These are phyloP conservation scores for Acanthisitta chloris DNA, from an alignment of 2,113 vertebrate genomes.

Conservation along the genomic window DNA sequence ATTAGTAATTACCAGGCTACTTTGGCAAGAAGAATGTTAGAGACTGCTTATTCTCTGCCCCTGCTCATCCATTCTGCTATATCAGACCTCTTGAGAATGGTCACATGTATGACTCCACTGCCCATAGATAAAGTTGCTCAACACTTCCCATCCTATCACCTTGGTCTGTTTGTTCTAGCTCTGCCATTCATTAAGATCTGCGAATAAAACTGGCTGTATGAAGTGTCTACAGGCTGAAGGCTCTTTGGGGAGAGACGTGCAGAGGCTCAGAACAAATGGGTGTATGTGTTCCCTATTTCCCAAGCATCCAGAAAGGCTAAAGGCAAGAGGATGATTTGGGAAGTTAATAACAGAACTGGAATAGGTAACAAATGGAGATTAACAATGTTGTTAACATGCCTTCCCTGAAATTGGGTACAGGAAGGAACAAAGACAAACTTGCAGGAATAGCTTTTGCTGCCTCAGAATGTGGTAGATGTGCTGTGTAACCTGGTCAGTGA, in stretches of 20 bases:
- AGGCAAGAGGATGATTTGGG: not conserved
- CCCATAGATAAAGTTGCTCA: not conserved
- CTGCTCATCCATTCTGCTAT: not conserved
- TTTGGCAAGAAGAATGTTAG: not conserved
- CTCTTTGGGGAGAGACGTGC: not conserved
- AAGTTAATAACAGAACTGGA: not conserved
- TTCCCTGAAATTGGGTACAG: not conserved
- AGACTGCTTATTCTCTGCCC: not conserved
- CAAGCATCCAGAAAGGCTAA: not conserved
- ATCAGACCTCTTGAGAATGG: not conserved
- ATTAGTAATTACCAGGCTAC: not conserved
- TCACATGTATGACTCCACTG: not conserved
- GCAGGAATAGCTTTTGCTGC: not conserved
- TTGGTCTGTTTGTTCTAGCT: not conserved
- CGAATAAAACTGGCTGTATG: not conserved
- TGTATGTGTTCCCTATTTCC: not conserved
- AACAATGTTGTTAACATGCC: not conserved
- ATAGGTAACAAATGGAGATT: not conserved
- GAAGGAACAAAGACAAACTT: not conserved
- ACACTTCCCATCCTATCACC: not conserved
- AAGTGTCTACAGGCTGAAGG: not conserved
- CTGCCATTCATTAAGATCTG: not conserved
- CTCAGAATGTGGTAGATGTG: not conserved
- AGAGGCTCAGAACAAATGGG: not conserved
- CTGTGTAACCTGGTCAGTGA: not conserved